A percentile compares a stretch with the other conserved stretches of the same genome.
phyloP scores from a whole-genome alignment of 1,140 invertebrate species.

The Geopemphigus sp. region DNA sequence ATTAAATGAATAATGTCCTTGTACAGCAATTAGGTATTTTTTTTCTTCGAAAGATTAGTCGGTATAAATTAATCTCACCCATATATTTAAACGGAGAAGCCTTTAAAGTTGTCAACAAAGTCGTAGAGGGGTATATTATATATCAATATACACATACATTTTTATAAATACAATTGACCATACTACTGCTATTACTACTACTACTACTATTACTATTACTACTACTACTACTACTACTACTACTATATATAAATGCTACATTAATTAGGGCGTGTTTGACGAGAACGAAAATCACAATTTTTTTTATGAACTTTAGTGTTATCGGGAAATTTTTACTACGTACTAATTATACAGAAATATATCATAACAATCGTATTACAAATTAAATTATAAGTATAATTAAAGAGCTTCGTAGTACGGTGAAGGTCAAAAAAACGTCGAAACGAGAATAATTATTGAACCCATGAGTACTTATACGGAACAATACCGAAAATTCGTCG shows the following conservation, averaged over 20 bases:
- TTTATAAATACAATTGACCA: too few species aligned
- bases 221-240: too few species aligned
- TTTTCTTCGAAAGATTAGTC: conserved; percentile 25
- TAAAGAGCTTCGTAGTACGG: too few species aligned
- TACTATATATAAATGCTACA: too few species aligned
- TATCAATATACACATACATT: too few species aligned
- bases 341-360: not conserved
- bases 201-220: too few species aligned
- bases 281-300: not conserved
- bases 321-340: not conserved
- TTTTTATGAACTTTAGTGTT: not conserved
- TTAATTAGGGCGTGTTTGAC: too few species aligned
- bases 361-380: not conserved
- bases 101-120: not conserved
- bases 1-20: conserved; percentile 39
- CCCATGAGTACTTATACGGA: not conserved
- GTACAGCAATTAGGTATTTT: conserved; percentile 27
- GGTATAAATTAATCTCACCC: conserved; percentile 41
- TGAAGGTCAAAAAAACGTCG: not conserved
- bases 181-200: too few species aligned
- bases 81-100: conserved; percentile 1
- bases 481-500: not conserved
- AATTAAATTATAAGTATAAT: not conserved
- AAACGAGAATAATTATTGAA: not conserved
- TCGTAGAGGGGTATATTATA: not conserved